Percentiles rank a stretch among this genome's conserved stretches.
Evolutionary conservation across 2,888 invertebrate genomes (phyloP).

Genomic region (Eugnorisma glareosa): DNA sequence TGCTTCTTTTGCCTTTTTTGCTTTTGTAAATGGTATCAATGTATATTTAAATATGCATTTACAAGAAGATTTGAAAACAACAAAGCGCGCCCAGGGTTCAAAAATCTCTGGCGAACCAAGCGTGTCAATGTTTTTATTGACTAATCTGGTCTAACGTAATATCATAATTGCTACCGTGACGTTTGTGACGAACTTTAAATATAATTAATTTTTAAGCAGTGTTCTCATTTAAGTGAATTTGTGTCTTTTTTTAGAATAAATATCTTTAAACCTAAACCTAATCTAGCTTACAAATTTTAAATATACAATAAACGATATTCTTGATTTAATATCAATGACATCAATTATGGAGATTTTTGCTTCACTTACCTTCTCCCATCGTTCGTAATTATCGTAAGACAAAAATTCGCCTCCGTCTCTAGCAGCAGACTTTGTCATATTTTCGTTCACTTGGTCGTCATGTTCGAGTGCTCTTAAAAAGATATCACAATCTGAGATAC

Average conservation of each 20-base stretch:
- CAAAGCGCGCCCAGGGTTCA: neutral
- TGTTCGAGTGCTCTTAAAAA: slow-evolving; percentile 7
- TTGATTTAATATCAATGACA: neutral
- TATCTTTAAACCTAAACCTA: too few relatives aligned
- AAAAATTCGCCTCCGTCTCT: neutral
- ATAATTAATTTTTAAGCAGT: too few relatives aligned
- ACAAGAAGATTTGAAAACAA: neutral
- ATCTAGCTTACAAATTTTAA: neutral
- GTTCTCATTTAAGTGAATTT: too few relatives aligned
- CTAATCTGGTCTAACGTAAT: too few relatives aligned
- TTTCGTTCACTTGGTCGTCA: neutral
- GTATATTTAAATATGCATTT: neutral
- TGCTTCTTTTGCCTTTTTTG: neutral
- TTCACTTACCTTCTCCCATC: neutral
- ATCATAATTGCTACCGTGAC: too few relatives aligned
- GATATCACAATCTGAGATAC: neutral
- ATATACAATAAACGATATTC: neutral
- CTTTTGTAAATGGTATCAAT: neutral
- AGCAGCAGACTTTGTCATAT: neutral
- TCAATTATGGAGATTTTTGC: neutral
- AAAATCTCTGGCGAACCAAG: neutral
- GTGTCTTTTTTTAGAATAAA: too few relatives aligned
- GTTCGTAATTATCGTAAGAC: neutral
- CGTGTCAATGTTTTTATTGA: neutral
- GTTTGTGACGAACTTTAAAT: too few relatives aligned